A percentile compares a stretch with the other conserved stretches of the same genome.
phyloP scores from a whole-genome alignment of 2,113 vertebrate species.

The Misgurnus anguillicaudatus region DNA sequence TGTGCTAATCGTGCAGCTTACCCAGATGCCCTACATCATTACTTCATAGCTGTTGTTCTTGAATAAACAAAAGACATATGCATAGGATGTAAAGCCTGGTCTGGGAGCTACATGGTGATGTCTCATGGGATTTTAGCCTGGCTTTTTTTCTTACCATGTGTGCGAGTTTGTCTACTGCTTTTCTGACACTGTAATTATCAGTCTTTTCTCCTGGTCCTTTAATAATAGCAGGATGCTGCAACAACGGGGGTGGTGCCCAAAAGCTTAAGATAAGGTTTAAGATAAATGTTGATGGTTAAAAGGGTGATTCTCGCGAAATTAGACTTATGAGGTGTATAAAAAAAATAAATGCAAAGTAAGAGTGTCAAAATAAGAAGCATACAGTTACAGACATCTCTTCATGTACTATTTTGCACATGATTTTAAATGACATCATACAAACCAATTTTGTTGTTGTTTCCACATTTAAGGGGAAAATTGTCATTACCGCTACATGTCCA shows the following conservation, averaged over 20 bases:
- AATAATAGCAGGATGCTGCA: constrained; percentile 4
- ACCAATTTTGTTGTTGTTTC: no score
- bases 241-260: not conserved
- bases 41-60: constrained; percentile 36
- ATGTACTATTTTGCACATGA: no score
- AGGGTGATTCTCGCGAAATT: no score
- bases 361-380: no score
- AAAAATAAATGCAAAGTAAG: no score
- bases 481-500: no score
- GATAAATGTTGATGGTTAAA: not conserved
- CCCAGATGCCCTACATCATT: constrained; percentile 39
- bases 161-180: not conserved
- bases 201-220: not conserved
- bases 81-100: constrained; percentile 52
- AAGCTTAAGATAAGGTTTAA: no score
- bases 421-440: no score
- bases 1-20: constrained; percentile 36
- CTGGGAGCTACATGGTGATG: constrained; percentile 58
- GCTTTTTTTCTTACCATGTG: constrained; percentile 3
- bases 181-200: constrained; percentile 17
- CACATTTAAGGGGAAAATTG: no score
- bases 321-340: no score
- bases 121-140: constrained; percentile 60
- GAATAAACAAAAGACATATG: constrained; percentile 60
- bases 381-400: no score